A percentile compares a stretch with the other conserved stretches of the same genome.
These are phyloP conservation scores for Okapia johnstoni DNA, from an alignment of 2,113 vertebrate genomes.

Conservation along the genomic window DNA sequence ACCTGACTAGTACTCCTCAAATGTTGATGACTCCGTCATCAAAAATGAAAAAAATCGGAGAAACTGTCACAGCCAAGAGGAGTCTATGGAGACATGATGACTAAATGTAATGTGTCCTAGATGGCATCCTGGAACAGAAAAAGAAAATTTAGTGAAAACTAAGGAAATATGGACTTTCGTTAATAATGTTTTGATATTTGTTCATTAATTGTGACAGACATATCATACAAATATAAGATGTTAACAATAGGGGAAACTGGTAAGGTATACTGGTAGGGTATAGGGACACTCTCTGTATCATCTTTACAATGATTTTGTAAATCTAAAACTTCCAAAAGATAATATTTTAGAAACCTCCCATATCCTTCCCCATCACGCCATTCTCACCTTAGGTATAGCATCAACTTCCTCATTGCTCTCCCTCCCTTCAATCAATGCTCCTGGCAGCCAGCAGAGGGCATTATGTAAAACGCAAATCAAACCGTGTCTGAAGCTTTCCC, in stretches of 20 bases:
- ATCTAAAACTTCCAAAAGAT: constrained; percentile 21
- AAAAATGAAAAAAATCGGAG: constrained; percentile 10
- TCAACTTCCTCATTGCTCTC: not conserved
- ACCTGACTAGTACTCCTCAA: not conserved
- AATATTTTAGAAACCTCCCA: not conserved
- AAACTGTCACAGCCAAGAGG: constrained; percentile 10
- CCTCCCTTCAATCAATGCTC: not conserved
- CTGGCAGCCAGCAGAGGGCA: constrained; percentile 48
- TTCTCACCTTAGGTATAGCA: not conserved
- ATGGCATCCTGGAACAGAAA: constrained; percentile 21
- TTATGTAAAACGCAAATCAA: constrained; percentile 27
- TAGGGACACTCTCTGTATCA: not conserved
- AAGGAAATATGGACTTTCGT: not conserved
- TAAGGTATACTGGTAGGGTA: not conserved
- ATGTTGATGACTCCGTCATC: constrained; percentile 7
- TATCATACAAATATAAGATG: not conserved
- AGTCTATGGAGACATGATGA: not conserved
- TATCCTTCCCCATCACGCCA: not conserved
- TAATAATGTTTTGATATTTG: not conserved
- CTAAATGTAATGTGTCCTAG: not conserved
- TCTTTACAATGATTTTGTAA: constrained; percentile 15
- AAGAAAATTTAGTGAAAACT: constrained; percentile 25
- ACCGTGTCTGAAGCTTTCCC: not conserved
- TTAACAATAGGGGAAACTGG: constrained; percentile 19
- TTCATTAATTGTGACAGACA: constrained; percentile 4